These are phyloP conservation scores for Diplogasteroides magnus DNA, from an alignment of 1,140 invertebrate genomes.

Conservation along the genomic window DNA sequence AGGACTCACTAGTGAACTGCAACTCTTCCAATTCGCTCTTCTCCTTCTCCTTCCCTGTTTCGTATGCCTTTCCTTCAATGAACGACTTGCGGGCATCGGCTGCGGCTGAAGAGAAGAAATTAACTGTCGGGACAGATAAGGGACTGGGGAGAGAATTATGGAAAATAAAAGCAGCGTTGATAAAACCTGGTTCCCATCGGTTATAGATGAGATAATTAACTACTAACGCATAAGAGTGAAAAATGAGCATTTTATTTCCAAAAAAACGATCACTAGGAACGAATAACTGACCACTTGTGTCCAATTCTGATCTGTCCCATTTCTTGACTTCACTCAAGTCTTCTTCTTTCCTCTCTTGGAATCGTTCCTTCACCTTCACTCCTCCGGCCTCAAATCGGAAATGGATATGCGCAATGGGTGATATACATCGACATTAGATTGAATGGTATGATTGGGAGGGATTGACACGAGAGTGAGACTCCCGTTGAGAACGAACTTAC, in stretches of 20 bases:
- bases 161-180: background rate
- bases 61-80: conserved; percentile 43
- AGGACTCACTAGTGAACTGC: conserved; percentile 32
- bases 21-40: conserved; percentile 39
- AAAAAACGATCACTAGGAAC: conserved; percentile 16
- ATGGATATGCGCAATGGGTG: too few species aligned
- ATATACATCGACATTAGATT: too few species aligned
- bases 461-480: too few species aligned
- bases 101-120: conserved; percentile 29
- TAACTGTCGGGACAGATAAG: background rate
- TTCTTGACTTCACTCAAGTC: conserved; percentile 27
- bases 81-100: conserved; percentile 49
- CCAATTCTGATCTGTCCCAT: conserved; percentile 26
- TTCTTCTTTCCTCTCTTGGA: conserved; percentile 27
- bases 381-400: conserved; percentile 9
- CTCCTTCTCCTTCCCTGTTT: conserved; percentile 31
- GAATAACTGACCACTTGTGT: conserved; percentile 34
- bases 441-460: too few species aligned
- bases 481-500: too few species aligned
- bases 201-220: too few species aligned
- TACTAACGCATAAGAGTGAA: too few species aligned
- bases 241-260: too few species aligned
- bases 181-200: conserved; percentile 8
- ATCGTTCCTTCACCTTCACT: conserved; percentile 33
- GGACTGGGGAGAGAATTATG: background rate